These are phyloP conservation scores for Ephydatia muelleri DNA, from an alignment of 37 sponge, comb jelly and placozoan species.

Conservation along the genomic window DNA sequence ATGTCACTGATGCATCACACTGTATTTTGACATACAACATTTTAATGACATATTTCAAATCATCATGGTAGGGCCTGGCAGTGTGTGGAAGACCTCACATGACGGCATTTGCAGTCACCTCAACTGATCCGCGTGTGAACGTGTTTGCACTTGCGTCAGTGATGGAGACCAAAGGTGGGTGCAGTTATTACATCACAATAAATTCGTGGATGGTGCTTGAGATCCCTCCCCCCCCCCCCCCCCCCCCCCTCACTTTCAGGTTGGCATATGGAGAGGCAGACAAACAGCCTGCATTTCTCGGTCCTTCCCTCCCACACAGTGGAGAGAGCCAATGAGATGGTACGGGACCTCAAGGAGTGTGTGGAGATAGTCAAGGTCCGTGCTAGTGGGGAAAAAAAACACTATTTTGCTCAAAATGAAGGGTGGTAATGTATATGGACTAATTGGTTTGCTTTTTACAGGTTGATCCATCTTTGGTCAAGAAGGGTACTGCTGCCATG, in stretches of 20 bases:
- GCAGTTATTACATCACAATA: neutral
- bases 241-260: conserved; percentile 22
- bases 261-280: conserved; percentile 82
- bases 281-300: conserved; percentile 64
- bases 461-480: conserved; percentile 55
- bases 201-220: too few species aligned
- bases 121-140: conserved; percentile 39
- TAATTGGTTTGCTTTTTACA: conserved; percentile 9
- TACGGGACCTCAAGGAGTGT: conserved; percentile 49
- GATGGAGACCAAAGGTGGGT: conserved; percentile 76
- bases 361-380: conserved; percentile 61
- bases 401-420: neutral
- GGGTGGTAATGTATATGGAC: too few species aligned
- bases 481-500: conserved; percentile 76
- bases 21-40: too few species aligned
- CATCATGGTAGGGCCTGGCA: conserved; percentile 44
- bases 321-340: conserved; percentile 38
- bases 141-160: conserved; percentile 78
- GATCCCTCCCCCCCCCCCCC: too few species aligned
- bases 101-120: conserved; percentile 68
- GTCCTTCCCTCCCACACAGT: conserved; percentile 74
- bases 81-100: conserved; percentile 67
- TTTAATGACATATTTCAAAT: neutral
- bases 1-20: too few species aligned
- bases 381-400: neutral